Evolutionary conservation across 1,140 invertebrate genomes (phyloP), one percentile per base, ranked within the genome.

Genomic region (Schlechtendalia chinensis): DNA sequence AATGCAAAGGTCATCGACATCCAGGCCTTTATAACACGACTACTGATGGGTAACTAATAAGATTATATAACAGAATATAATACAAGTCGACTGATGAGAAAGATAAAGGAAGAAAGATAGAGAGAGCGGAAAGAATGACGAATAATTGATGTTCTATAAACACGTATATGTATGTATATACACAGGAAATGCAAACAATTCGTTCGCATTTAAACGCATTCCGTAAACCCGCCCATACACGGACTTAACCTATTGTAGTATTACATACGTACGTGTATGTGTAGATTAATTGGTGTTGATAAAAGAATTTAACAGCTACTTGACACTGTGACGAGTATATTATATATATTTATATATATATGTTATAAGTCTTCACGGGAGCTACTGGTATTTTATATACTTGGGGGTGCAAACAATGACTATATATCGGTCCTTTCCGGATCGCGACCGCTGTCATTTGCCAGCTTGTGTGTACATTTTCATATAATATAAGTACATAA

Each of bases 251-350:
- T 39, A 39, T 39, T 39, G 32, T 39, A 39, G 32, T 39, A 8
- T 39, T 3, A n/a, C n/a, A 39, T 39, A 8, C 32, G 32, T 39
- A 3, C 24, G 56, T 58, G 22, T 61, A 12, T 29, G 58, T 61
- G 63, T 67, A 53, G 74, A 77, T 77, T 77, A 77, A 77, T 77
- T 77, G 74, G 74, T 77, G 74, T 61, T 17, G 74, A 77, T 77
- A 47, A 32, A 47, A 32, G 39, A 50, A 69, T 24, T 22, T 12
- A 19, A 14, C 11, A 77, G 39, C 56, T 77, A 77, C 74, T 77
- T 61, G 74, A 77, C 74, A 77, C 74, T 77, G 32, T 47, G 22
- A 6, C 27, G 29, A 27, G 16, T 27, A 27, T 27, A 61, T 61
- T 54, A 59, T 61, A 61, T 27, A 27, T 61, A 14, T 61, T n/a